Evolutionary conservation across 2,888 invertebrate species (phyloP).

Genomic region (Epirrita christyi): DNA sequence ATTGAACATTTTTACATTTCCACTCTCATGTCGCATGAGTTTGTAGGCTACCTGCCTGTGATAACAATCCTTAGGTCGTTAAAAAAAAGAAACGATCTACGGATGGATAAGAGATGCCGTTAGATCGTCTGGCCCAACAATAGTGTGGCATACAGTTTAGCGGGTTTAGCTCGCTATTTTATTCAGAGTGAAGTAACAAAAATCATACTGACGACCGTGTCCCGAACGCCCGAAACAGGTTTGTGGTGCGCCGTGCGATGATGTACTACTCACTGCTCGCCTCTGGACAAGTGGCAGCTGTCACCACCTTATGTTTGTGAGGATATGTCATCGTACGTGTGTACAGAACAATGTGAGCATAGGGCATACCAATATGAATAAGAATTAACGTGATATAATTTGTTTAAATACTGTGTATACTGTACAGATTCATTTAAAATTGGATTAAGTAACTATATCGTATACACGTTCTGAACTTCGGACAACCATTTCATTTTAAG

Average conservation of each 20-base stretch:
- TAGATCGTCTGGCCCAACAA: slow-evolving; percentile 76
- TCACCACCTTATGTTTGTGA: slow-evolving; percentile 43
- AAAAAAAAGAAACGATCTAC: slow-evolving; percentile 65
- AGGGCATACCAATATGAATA: slow-evolving; percentile 1
- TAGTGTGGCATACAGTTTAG: slow-evolving; percentile 63
- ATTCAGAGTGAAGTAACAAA: slow-evolving; percentile 54
- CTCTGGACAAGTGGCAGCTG: slow-evolving; percentile 57
- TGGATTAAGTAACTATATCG: too few relatives aligned
- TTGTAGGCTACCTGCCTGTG: slow-evolving; percentile 55
- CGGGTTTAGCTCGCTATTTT: slow-evolving; percentile 62
- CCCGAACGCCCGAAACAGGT: slow-evolving; percentile 71
- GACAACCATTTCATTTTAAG: too few relatives aligned
- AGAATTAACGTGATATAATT: slow-evolving; percentile 3
- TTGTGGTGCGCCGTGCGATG: slow-evolving; percentile 58
- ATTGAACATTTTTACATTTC: slow-evolving; percentile 30
- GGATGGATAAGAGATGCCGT: slow-evolving; percentile 77
- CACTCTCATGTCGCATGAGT: slow-evolving; percentile 31
- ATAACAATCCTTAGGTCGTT: slow-evolving; percentile 64
- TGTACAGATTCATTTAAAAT: too few relatives aligned
- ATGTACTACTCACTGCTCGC: slow-evolving; percentile 42
- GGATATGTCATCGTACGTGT: slow-evolving; percentile 27
- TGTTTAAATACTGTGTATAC: not conserved
- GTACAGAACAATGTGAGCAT: slow-evolving; percentile 18
- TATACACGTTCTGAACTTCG: too few relatives aligned
- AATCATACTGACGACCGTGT: slow-evolving; percentile 51